Evolutionary conservation across 2,888 invertebrate species (phyloP).

Genomic region (Synanthedon myopaeformis): DNA sequence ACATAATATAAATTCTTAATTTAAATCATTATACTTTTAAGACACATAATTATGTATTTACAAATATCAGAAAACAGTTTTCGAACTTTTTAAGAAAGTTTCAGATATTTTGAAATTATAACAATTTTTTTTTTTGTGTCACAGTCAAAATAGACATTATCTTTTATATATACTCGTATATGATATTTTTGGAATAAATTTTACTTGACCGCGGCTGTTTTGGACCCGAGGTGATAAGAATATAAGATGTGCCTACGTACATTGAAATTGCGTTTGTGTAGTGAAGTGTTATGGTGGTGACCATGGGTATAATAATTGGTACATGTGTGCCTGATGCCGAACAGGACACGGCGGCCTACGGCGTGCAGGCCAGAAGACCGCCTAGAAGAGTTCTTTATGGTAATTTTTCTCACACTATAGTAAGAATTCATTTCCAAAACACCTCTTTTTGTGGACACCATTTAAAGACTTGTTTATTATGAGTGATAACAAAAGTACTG

Average conservation of each 20-base stretch:
- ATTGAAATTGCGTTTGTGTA: not conserved
- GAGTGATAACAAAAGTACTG: too few species aligned
- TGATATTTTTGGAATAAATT: not conserved
- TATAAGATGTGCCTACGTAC: not conserved
- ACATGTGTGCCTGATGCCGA: constrained; percentile 79
- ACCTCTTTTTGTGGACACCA: too few species aligned
- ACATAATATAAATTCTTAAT: too few species aligned
- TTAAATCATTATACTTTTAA: too few species aligned
- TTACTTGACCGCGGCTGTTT: not conserved
- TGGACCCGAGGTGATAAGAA: not conserved
- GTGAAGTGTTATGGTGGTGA: constrained; percentile 33
- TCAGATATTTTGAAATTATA: too few species aligned
- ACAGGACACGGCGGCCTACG: constrained; percentile 64
- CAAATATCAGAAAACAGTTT: too few species aligned
- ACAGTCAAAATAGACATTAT: not conserved
- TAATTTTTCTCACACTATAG: constrained; percentile 14
- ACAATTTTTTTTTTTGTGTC: not conserved
- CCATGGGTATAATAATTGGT: constrained; percentile 79
- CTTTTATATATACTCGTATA: too few species aligned
- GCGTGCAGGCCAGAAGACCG: constrained; percentile 46
- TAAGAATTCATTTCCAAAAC: constrained; percentile 4
- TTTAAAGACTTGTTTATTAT: too few species aligned
- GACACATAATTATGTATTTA: too few species aligned
- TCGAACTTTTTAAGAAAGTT: too few species aligned
- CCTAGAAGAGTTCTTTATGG: constrained; percentile 60